Evolutionary conservation across 2,113 vertebrate species (phyloP), one percentile per base, ranked within the genome.

Genomic region (Thunnus thynnus): DNA sequence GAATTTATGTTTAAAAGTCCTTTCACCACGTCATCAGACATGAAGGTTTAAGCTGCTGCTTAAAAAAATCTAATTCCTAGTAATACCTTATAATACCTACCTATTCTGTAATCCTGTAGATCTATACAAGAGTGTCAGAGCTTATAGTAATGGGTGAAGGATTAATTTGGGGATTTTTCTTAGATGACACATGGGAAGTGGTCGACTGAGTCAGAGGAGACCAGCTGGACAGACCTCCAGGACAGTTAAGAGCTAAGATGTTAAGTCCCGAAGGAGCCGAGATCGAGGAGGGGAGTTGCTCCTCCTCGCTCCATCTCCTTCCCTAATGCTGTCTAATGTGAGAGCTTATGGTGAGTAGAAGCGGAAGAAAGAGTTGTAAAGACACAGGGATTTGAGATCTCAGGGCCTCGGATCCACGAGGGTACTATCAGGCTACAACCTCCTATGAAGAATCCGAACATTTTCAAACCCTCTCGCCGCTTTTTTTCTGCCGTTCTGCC

Each of bases 281-380:
- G 83, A 58, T 41, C 41, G 22, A n/a, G 46, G 25, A 14, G 50
- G 75, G 78, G 84, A 79, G 68, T 61, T 22, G 72, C 72, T 82
- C 50, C 5, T 56, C 74, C 77, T 82, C 55, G 32, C 78, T 73
- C 66, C 75, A 16, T 80, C 85, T 63, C 48, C 58, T 27, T 63
- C 72, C 75, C 80, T 89, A 87, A 91, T 87, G 80, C 85, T 2
- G 63, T 85, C 84, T 91, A 88, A 91, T 85, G 89, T 77, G 87
- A 84, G 81, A 85, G 89, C 85, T 90, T 88, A 89, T 27, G 76
- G 70, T 4, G 51, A 80, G 70, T 5, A 27, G 71, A 51, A 68
- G 62, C 57, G 36, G 51, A 81, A 70, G 82, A 81, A 62, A 67
- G 88, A 76, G 71, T 73, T 66, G 82, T 85, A 78, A 91, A 89